phyloP scores from a whole-genome alignment of 1,140 invertebrate genomes.

The Drosophila burlai region DNA sequence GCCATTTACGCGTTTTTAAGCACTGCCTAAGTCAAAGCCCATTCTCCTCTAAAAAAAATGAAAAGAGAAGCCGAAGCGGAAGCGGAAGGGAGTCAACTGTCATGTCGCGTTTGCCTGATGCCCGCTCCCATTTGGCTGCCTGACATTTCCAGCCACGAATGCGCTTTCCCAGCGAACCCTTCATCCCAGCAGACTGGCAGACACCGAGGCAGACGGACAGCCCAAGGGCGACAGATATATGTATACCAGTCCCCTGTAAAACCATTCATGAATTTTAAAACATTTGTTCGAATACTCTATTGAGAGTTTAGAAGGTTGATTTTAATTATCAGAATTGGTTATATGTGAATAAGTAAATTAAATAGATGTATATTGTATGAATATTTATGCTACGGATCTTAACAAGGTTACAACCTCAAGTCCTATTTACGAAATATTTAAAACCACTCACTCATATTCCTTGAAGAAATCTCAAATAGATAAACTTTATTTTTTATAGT shows the following conservation, averaged over 20 bases:
- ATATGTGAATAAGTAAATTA: too few species aligned
- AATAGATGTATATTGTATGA: not conserved
- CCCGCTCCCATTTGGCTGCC: conserved; percentile 42
- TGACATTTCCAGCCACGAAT: conserved; percentile 36
- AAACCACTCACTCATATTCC: not conserved
- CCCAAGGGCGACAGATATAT: conserved; percentile 43
- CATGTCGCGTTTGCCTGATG: conserved; percentile 64
- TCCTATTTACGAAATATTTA: not conserved
- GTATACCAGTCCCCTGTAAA: not conserved
- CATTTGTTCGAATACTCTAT: conserved; percentile 11
- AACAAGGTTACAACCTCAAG: not conserved
- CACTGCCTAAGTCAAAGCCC: conserved; percentile 55
- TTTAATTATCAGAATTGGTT: not conserved
- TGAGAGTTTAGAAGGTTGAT: not conserved
- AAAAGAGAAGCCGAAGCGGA: conserved; percentile 9
- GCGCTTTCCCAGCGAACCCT: conserved; percentile 46
- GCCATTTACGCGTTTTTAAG: conserved; percentile 73
- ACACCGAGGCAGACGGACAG: conserved; percentile 27
- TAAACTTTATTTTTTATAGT: not conserved
- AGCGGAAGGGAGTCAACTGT: conserved; percentile 42
- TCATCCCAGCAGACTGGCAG: conserved; percentile 19
- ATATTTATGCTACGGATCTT: not conserved
- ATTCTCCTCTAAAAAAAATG: not conserved
- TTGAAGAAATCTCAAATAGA: not conserved
- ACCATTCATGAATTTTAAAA: not conserved